Conservation (phyloP, 2,797 vertebrate genomes). For the Neosilurus hyrtlii region DNA sequence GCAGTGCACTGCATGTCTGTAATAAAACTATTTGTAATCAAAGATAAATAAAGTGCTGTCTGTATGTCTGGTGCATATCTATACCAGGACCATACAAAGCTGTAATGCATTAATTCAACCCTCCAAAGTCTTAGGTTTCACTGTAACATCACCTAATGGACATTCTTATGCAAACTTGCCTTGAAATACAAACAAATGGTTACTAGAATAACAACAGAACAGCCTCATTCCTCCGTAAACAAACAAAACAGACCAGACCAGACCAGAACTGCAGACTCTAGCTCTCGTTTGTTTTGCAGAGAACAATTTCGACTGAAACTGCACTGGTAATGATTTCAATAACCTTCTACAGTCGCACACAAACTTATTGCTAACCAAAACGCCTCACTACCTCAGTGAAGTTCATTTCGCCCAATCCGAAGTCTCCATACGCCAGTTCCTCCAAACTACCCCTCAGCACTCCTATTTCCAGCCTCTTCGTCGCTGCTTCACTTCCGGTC, state of each 20-base stretch:
- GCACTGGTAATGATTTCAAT: background rate
- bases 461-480: constrained; percentile 25
- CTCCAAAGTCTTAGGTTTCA: background rate
- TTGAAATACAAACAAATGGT: background rate
- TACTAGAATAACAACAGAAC: background rate
- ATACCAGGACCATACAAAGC: background rate
- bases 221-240: background rate
- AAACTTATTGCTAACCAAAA: constrained; percentile 4
- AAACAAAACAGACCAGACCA: background rate
- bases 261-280: background rate
- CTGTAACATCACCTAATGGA: background rate
- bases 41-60: background rate
- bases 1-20: background rate
- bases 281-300: background rate
- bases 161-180: background rate
- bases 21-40: background rate
- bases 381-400: constrained; percentile 25
- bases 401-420: constrained; percentile 30
- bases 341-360: background rate
- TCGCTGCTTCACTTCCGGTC: constrained; percentile 57
- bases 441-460: constrained; percentile 28
- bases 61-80: background rate
- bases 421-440: constrained; percentile 8
- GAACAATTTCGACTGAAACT: background rate
- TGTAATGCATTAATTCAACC: too few relatives aligned